Conservation (phyloP, 1,140 invertebrate genomes). For the Drosophila busckii region DNA sequence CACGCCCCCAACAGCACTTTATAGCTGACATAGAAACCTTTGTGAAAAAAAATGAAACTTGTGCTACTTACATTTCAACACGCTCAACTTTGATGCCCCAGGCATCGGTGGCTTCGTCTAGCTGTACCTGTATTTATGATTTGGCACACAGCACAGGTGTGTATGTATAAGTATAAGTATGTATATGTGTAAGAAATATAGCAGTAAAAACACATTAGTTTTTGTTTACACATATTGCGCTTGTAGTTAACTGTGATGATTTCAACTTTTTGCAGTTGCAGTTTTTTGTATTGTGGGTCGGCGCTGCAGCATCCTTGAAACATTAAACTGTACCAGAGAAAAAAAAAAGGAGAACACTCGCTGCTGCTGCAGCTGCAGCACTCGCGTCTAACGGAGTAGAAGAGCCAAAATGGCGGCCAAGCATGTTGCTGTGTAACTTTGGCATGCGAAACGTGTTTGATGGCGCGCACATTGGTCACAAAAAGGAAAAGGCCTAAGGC, state of each 20-base stretch:
- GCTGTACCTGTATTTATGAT: slow-evolving; percentile 83
- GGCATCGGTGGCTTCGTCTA: slow-evolving; percentile 96
- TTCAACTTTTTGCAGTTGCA: slow-evolving; percentile 21
- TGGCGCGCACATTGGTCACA: too few species aligned
- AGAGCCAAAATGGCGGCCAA: slow-evolving; percentile 2
- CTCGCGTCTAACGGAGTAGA: slow-evolving; percentile 44
- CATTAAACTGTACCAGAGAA: background rate
- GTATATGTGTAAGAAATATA: slow-evolving; percentile 50
- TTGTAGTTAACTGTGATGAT: slow-evolving; percentile 67
- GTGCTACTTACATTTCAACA: slow-evolving; percentile 93
- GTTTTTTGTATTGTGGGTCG: slow-evolving; percentile 55
- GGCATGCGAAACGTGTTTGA: slow-evolving; percentile 64
- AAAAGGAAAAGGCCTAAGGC: too few species aligned
- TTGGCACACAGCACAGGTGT: slow-evolving; percentile 31
- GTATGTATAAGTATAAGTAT: background rate
- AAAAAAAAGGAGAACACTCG: background rate
- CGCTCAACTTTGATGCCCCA: slow-evolving; percentile 98
- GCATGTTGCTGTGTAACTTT: slow-evolving; percentile 37
- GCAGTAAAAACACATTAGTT: slow-evolving; percentile 76
- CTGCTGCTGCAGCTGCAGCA: slow-evolving; percentile 46
- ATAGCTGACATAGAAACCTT: slow-evolving; percentile 65
- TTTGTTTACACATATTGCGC: slow-evolving; percentile 70
- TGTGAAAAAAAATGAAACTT: slow-evolving; percentile 40
- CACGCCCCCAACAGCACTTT: slow-evolving; percentile 27
- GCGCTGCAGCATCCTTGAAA: slow-evolving; percentile 69